Percentiles rank a stretch among this genome's conserved stretches.
These are phyloP conservation scores for Laticauda colubrina DNA, from an alignment of 2,113 vertebrate species.

Conservation along the genomic window DNA sequence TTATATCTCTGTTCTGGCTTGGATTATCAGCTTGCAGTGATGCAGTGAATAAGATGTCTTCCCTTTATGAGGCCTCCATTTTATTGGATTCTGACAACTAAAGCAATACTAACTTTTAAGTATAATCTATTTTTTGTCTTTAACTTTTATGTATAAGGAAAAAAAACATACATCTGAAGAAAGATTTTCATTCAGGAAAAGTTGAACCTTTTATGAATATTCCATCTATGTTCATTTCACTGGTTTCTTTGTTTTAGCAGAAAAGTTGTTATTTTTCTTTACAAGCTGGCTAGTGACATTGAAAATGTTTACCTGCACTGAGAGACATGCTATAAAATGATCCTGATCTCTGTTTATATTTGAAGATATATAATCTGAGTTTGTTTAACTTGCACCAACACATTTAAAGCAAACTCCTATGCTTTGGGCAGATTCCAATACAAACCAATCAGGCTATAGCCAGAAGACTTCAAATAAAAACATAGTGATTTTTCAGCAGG, in stretches of 20 bases:
- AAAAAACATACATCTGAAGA: neutral
- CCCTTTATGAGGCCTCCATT: neutral
- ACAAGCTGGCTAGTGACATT: neutral
- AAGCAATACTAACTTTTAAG: neutral
- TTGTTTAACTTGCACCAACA: constrained; percentile 8
- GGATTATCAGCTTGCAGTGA: neutral
- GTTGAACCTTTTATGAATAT: constrained; percentile 21
- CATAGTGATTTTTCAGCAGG: neutral
- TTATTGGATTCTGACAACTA: constrained; percentile 15
- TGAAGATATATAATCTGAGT: constrained; percentile 2
- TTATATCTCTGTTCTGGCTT: neutral
- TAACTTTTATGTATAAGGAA: constrained; percentile 10
- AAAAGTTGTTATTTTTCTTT: constrained; percentile 26
- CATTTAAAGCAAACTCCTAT: neutral
- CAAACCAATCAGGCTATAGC: neutral
- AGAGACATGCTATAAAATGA: constrained; percentile 2
- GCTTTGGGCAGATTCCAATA: neutral
- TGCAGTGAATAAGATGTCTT: neutral
- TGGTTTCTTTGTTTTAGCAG: constrained; percentile 22
- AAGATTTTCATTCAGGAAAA: constrained; percentile 21
- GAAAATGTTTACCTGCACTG: neutral
- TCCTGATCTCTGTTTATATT: neutral
- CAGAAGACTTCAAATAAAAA: neutral
- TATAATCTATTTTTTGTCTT: constrained; percentile 1
- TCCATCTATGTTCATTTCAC: constrained; percentile 3